These are phyloP conservation scores for Amiota mariae DNA, from an alignment of 2,888 invertebrate genomes.

Conservation along the genomic window DNA sequence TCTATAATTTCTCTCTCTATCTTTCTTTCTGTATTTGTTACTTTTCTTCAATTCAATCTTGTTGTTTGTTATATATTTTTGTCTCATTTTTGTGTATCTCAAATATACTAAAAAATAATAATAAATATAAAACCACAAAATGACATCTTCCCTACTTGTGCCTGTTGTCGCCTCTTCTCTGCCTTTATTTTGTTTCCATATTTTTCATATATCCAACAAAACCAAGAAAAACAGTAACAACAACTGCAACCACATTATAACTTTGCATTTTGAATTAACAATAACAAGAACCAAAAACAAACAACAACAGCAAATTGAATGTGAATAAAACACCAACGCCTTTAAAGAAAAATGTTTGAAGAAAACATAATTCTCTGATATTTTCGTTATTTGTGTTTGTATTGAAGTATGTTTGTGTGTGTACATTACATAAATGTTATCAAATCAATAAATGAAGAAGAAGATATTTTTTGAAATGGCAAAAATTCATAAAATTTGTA, in stretches of 20 bases:
- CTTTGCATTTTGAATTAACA: constrained; percentile 6
- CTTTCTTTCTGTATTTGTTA: too few relatives aligned
- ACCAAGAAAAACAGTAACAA: constrained; percentile 7
- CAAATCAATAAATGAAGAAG: too few relatives aligned
- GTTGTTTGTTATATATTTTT: neutral
- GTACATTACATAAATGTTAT: too few relatives aligned
- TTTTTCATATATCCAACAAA: neutral
- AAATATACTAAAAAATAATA: neutral
- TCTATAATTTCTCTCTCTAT: too few relatives aligned
- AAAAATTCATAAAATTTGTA: constrained; percentile 16
- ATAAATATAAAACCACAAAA: constrained; percentile 21
- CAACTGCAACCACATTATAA: neutral
- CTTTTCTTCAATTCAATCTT: too few relatives aligned
- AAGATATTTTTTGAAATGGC: constrained; percentile 12
- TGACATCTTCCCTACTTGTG: neutral
- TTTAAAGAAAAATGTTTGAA: constrained; percentile 24
- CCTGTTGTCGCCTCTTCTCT: neutral
- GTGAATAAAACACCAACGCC: constrained; percentile 8
- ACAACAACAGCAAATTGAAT: constrained; percentile 9
- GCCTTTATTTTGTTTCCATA: neutral
- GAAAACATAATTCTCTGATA: constrained; percentile 19
- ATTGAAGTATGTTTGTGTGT: too few relatives aligned
- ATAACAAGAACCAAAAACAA: constrained; percentile 23
- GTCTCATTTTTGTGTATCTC: neutral
- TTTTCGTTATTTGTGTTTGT: neutral